A percentile compares a stretch with the other conserved stretches of the same genome.
Conservation (phyloP, 2,888 invertebrate genomes). For the Yponomeuta malinellus region DNA sequence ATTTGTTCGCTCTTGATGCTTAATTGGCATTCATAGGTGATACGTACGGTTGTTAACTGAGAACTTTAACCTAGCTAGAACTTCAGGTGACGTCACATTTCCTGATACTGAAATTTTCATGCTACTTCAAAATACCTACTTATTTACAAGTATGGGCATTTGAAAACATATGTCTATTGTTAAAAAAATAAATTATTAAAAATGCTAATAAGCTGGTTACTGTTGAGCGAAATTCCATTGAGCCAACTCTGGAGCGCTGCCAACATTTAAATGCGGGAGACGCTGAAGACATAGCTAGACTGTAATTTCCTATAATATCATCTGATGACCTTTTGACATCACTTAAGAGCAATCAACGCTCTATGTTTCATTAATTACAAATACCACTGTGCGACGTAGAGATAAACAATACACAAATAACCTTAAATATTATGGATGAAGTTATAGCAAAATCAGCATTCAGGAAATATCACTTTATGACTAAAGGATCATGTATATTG, state of each 20-base stretch:
- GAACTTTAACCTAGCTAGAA: constrained; percentile 12
- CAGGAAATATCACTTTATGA: constrained; percentile 10
- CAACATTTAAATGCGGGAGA: constrained; percentile 11
- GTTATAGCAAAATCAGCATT: background rate
- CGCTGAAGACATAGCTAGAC: background rate
- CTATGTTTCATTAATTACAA: background rate
- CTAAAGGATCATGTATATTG: constrained; percentile 12
- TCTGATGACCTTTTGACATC: constrained; percentile 1
- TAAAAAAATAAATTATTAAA: constrained; percentile 1
- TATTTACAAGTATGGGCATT: background rate
- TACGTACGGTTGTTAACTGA: constrained; percentile 7
- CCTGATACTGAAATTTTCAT: background rate
- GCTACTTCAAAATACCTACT: too few species aligned
- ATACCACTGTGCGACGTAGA: background rate
- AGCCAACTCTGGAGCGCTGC: background rate
- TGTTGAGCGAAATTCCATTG: background rate
- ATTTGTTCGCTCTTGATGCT: constrained; percentile 15
- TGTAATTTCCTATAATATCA: background rate
- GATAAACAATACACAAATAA: background rate
- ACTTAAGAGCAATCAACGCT: background rate
- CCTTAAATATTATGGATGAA: background rate
- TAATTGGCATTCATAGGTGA: constrained; percentile 16
- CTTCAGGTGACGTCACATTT: constrained; percentile 11
- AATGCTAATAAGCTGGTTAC: constrained; percentile 12
- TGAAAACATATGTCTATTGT: background rate